phyloP scores from a whole-genome alignment of 1,140 invertebrate species.

The Panagrolaimus sp. region DNA sequence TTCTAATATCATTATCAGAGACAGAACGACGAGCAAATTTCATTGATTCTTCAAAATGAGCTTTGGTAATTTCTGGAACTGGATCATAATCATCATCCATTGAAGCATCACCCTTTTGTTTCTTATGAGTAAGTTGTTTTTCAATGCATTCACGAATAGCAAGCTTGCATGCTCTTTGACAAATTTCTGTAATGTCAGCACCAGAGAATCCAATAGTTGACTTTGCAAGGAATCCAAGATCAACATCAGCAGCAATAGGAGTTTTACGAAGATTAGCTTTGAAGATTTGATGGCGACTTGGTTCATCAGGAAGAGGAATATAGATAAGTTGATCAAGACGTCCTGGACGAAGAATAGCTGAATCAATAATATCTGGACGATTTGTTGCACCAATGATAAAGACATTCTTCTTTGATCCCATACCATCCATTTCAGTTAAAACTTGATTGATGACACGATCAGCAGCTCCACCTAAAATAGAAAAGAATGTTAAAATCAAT shows the following conservation, averaged over 20 bases:
- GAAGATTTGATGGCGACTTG: conserved; percentile 88
- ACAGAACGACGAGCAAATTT: conserved; percentile 97
- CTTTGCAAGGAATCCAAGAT: conserved; percentile 87
- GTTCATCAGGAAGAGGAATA: conserved; percentile 97
- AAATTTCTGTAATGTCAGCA: conserved; percentile 97
- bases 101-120: conserved; percentile 61
- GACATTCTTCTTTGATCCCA: conserved; percentile 96
- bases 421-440: conserved; percentile 98
- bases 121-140: conserved; percentile 81
- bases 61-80: conserved; percentile 90
- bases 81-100: conserved; percentile 81
- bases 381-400: conserved; percentile 96
- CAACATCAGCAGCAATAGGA: conserved; percentile 88
- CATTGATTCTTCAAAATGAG: conserved; percentile 99
- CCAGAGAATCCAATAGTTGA: conserved; percentile 94
- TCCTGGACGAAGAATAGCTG: conserved; percentile 93
- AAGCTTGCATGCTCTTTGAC: conserved; percentile 95
- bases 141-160: conserved; percentile 97
- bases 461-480: conserved; percentile 72
- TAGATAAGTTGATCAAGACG: conserved; percentile 98
- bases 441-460: conserved; percentile 99
- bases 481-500: no score
- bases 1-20: conserved; percentile 96
- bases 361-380: conserved; percentile 88
- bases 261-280: conserved; percentile 92